Evolutionary conservation across 1,140 invertebrate genomes (phyloP).

Genomic region (Drosophila equinoxialis): DNA sequence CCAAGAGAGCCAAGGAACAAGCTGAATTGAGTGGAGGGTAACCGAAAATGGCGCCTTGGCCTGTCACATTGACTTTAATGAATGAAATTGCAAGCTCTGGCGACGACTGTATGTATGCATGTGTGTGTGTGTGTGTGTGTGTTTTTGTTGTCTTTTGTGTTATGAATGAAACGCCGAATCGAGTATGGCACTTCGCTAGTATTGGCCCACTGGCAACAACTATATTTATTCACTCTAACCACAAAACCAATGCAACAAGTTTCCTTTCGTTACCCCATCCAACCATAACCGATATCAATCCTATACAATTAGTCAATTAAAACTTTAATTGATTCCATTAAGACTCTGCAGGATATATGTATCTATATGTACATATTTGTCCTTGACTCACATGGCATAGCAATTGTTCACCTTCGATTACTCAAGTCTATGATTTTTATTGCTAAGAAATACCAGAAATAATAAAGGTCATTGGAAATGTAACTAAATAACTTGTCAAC

Average conservation of each 20-base stretch:
- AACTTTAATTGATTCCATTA: not conserved
- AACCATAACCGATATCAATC: not conserved
- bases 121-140: slow-evolving; percentile 9
- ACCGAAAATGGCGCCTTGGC: slow-evolving; percentile 26
- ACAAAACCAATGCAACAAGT: slow-evolving; percentile 40
- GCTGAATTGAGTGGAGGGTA: slow-evolving; percentile 15
- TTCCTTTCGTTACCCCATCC: slow-evolving; percentile 12
- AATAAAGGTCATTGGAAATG: not conserved
- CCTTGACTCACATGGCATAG: too few relatives aligned
- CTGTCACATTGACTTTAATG: slow-evolving; percentile 59
- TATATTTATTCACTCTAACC: slow-evolving; percentile 1
- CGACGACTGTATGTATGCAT: slow-evolving; percentile 17
- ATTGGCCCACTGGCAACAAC: not conserved
- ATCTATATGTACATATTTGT: not conserved
- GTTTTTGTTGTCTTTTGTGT: slow-evolving; percentile 19
- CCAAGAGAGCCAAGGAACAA: slow-evolving; percentile 6
- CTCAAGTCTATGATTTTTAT: too few relatives aligned
- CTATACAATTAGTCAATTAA: not conserved
- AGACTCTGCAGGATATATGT: not conserved
- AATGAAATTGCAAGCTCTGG: slow-evolving; percentile 60
- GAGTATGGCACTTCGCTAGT: slow-evolving; percentile 27
- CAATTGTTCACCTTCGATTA: too few relatives aligned
- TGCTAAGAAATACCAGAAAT: too few relatives aligned
- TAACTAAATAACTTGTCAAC: not conserved
- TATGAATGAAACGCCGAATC: slow-evolving; percentile 67